These are phyloP conservation scores for Turnix velox DNA, from an alignment of 2,113 vertebrate genomes.

Conservation along the genomic window DNA sequence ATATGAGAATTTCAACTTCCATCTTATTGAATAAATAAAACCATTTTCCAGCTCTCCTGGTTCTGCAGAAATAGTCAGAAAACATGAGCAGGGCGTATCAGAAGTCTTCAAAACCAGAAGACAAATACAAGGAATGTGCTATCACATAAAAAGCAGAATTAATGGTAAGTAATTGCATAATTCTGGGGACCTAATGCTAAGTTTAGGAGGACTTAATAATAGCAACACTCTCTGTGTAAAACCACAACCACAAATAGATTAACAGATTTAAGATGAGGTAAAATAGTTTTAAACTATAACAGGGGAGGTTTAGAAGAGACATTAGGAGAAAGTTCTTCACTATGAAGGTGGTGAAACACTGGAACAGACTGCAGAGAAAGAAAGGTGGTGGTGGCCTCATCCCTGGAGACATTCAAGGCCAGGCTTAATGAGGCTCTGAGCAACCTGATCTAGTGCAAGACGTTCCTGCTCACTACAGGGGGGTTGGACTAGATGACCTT, in stretches of 20 bases:
- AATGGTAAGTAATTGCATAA: background rate
- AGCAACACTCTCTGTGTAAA: background rate
- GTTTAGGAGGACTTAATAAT: background rate
- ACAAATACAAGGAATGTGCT: background rate
- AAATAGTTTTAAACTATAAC: no score
- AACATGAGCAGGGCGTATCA: background rate
- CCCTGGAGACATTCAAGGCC: no score
- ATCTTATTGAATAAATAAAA: background rate
- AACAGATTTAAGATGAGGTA: no score
- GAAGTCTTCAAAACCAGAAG: background rate
- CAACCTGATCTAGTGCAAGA: no score
- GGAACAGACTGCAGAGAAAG: no score
- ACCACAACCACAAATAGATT: background rate
- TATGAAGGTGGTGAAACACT: no score
- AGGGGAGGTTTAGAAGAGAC: no score
- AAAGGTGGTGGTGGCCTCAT: no score
- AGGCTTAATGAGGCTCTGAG: no score
- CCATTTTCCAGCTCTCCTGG: background rate
- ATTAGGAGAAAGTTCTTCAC: no score
- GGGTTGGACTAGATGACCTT: no score
- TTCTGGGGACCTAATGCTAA: background rate
- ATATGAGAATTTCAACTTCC: background rate
- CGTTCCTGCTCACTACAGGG: no score
- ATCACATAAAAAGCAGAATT: background rate
- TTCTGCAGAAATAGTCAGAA: background rate